phyloP scores from a whole-genome alignment of 1,140 invertebrate genomes.

The Wiebesia pumilae region DNA sequence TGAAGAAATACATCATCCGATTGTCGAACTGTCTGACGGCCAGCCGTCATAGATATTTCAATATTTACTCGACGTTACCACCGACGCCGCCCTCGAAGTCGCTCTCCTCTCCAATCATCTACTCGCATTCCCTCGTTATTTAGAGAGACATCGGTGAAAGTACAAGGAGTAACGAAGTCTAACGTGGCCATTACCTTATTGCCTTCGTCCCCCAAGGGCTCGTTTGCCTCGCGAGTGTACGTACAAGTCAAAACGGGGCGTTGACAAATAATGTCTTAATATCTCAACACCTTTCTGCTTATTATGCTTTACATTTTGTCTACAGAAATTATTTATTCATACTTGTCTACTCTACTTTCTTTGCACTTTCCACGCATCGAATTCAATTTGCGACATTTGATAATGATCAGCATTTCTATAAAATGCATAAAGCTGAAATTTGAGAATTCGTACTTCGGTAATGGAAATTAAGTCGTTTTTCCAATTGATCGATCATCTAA shows the following conservation, averaged over 20 bases:
- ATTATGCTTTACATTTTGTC: background rate
- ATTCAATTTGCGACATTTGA: too few relatives aligned
- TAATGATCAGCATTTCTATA: too few relatives aligned
- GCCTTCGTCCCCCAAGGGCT: constrained; percentile 37
- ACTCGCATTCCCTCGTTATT: constrained; percentile 21
- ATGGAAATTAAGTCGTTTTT: too few relatives aligned
- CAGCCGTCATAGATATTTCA: constrained; percentile 43
- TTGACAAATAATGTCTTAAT: constrained; percentile 22
- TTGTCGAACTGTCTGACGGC: background rate
- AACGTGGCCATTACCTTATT: constrained; percentile 46
- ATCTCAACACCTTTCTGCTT: constrained; percentile 2
- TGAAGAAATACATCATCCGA: constrained; percentile 46
- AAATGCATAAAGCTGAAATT: too few relatives aligned
- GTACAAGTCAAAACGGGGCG: background rate
- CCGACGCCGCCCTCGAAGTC: background rate
- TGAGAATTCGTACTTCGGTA: too few relatives aligned
- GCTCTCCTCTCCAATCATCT: background rate
- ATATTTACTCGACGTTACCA: constrained; percentile 27
- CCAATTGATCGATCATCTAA: too few relatives aligned
- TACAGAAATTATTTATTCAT: background rate
- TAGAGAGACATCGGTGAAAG: constrained; percentile 36
- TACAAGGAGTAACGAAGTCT: constrained; percentile 35
- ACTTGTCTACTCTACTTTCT: background rate
- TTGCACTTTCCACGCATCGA: background rate
- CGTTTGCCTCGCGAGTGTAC: background rate